These are phyloP conservation scores for Tetraneura akinire DNA, from an alignment of 1,140 invertebrate genomes.

Conservation along the genomic window DNA sequence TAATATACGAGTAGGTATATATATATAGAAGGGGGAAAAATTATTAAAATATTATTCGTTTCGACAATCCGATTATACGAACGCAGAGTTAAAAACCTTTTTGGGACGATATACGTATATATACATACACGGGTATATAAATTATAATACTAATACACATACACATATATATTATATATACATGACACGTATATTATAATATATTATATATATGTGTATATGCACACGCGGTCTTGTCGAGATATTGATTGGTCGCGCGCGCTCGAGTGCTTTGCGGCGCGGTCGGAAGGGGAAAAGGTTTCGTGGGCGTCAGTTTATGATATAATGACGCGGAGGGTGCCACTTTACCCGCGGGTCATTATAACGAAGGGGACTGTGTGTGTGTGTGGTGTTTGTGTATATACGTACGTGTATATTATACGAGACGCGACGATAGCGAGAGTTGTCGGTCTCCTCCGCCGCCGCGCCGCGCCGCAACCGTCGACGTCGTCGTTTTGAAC, in stretches of 20 bases:
- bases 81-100: neutral
- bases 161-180: neutral
- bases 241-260: constrained; percentile 14
- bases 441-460: constrained; percentile 1
- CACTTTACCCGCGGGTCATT: constrained; percentile 50
- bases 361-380: neutral
- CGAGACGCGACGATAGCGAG: constrained; percentile 3
- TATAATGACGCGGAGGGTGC: constrained; percentile 50
- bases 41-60: neutral
- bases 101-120: neutral
- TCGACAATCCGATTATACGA: constrained; percentile 16
- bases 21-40: no score
- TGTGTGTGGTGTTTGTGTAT: no score
- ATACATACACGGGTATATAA: neutral
- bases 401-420: no score
- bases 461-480: neutral
- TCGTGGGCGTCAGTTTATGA: constrained; percentile 47
- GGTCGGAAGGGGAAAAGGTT: neutral
- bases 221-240: neutral
- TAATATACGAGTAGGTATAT: no score
- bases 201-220: neutral
- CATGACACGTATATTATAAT: neutral
- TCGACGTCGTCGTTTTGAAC: constrained; percentile 43
- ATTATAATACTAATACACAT: neutral
- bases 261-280: no score